These are phyloP conservation scores for Tridacna crocea DNA, from an alignment of 2,888 invertebrate genomes.

Conservation along the genomic window DNA sequence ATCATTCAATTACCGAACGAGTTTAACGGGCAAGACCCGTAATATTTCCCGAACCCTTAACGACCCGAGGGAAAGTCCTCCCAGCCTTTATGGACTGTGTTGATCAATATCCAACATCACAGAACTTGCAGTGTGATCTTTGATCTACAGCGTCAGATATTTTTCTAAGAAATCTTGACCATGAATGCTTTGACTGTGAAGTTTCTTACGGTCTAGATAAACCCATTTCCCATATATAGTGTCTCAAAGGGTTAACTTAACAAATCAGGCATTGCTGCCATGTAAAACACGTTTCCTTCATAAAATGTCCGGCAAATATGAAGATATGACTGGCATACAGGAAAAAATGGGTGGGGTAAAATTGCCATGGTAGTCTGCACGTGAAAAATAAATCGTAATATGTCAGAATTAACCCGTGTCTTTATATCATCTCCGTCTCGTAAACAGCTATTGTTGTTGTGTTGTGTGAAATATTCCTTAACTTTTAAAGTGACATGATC, in stretches of 20 bases:
- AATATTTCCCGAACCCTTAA: slow-evolving; percentile 12
- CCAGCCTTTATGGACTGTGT: no score
- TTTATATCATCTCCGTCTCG: slow-evolving; percentile 17
- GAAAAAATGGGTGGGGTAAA: slow-evolving; percentile 25
- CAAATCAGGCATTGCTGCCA: slow-evolving; percentile 43
- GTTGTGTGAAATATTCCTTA: slow-evolving; percentile 22
- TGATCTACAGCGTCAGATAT: no score
- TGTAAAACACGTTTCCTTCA: slow-evolving; percentile 46
- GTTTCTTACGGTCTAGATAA: no score
- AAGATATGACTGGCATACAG: slow-evolving; percentile 20
- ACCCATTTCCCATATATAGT: no score
- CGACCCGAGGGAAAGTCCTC: no score
- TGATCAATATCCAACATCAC: no score
- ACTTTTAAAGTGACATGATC: slow-evolving; percentile 27
- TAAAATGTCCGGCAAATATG: slow-evolving; percentile 41
- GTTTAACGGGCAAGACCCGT: slow-evolving; percentile 24
- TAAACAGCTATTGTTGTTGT: slow-evolving; percentile 24
- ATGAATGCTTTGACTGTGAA: no score
- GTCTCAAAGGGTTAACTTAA: background rate
- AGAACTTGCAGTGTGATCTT: no score
- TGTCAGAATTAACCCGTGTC: slow-evolving; percentile 15
- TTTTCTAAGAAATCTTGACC: no score
- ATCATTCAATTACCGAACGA: slow-evolving; percentile 32
- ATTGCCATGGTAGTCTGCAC: slow-evolving; percentile 20
- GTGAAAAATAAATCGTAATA: slow-evolving; percentile 27